Evolutionary conservation across 1,140 invertebrate species (phyloP).

Genomic region (Bilobella aurantiaca): DNA sequence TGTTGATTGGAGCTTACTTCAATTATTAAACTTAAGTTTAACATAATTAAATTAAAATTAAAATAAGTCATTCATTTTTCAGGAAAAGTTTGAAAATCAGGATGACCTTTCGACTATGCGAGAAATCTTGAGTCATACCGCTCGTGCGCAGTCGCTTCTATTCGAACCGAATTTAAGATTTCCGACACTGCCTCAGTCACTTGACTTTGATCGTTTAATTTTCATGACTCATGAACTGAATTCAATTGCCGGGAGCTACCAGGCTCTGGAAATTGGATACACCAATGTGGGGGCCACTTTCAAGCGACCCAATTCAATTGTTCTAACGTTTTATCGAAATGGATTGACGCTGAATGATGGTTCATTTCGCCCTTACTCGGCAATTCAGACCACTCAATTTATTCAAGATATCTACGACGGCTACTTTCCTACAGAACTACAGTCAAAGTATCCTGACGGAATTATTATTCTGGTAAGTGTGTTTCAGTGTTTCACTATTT

Average conservation of each 20-base stretch:
- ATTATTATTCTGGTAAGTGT: background rate
- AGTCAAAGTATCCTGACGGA: slow-evolving; percentile 22
- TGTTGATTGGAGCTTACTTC: too few relatives aligned
- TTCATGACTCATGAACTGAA: slow-evolving; percentile 10
- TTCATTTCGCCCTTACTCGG: slow-evolving; percentile 13
- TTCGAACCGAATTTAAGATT: too few relatives aligned
- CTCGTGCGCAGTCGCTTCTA: too few relatives aligned
- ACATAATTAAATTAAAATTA: too few relatives aligned
- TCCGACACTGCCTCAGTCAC: background rate
- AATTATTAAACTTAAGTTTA: too few relatives aligned
- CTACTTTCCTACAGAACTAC: slow-evolving; percentile 26
- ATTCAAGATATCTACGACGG: slow-evolving; percentile 26
- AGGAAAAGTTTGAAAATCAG: too few relatives aligned
- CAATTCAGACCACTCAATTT: slow-evolving; percentile 11
- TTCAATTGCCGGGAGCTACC: slow-evolving; percentile 14
- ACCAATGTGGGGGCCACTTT: slow-evolving; percentile 22
- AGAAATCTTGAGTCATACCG: too few relatives aligned
- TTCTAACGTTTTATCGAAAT: slow-evolving; percentile 25
- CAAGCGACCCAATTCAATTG: slow-evolving; percentile 18
- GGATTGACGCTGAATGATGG: slow-evolving; percentile 14
- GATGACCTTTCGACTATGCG: too few relatives aligned
- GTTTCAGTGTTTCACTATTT: background rate
- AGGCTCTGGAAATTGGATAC: slow-evolving; percentile 13
- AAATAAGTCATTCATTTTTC: too few relatives aligned
- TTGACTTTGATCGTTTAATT: slow-evolving; percentile 24